Percentiles rank a stretch among this genome's conserved stretches.
Evolutionary conservation across 2,888 invertebrate species (phyloP).

Genomic region (Lithophane ornitopus): DNA sequence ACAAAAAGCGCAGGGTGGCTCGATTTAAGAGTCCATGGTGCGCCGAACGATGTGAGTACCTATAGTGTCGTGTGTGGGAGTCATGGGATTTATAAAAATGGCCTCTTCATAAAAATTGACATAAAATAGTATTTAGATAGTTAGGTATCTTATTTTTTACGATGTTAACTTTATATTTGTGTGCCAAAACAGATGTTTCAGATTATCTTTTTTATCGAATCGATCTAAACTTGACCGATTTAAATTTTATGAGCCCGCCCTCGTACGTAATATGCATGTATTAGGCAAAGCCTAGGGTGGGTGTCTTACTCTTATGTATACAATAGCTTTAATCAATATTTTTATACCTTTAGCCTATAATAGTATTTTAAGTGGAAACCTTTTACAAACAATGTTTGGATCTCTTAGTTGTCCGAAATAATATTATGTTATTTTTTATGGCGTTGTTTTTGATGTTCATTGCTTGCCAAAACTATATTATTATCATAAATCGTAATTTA

Average conservation of each 20-base stretch:
- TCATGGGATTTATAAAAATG: not conserved
- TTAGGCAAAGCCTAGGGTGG: not conserved
- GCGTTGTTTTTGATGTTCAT: not conserved
- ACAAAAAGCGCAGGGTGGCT: too few species aligned
- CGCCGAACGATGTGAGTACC: too few species aligned
- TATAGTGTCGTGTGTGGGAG: not conserved
- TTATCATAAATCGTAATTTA: too few species aligned
- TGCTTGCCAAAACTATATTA: slow-evolving; percentile 3
- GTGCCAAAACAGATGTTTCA: slow-evolving; percentile 2
- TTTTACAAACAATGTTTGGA: too few species aligned
- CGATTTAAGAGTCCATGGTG: not conserved
- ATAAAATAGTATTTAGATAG: not conserved
- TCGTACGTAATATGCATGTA: slow-evolving; percentile 5
- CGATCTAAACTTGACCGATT: slow-evolving; percentile 26
- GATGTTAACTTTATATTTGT: not conserved
- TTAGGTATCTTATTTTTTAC: not conserved
- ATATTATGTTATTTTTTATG: not conserved
- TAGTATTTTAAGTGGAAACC: too few species aligned
- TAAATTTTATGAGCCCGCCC: slow-evolving; percentile 7
- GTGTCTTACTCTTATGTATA: not conserved
- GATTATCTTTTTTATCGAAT: slow-evolving; percentile 6
- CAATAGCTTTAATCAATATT: not conserved
- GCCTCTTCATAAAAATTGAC: not conserved
- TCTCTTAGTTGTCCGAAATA: too few species aligned
- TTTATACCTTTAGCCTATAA: not conserved